phyloP scores from a whole-genome alignment of 2,113 vertebrate species.

The Apteryx mantelli region DNA sequence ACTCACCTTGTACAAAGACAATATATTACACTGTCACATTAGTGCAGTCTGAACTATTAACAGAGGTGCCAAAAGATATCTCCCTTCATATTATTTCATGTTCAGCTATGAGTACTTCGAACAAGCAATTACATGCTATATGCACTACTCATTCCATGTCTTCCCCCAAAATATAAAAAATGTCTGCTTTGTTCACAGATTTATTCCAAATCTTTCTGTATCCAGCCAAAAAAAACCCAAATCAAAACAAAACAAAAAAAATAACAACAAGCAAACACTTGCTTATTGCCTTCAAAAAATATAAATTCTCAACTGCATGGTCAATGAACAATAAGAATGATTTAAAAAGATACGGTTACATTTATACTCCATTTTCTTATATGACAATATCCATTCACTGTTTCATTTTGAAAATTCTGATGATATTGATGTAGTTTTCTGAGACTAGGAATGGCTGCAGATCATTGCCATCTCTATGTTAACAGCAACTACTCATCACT shows the following conservation, averaged over 20 bases:
- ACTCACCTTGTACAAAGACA: conserved; percentile 6
- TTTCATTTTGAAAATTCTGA: background rate
- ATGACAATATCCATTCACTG: background rate
- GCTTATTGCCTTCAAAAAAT: background rate
- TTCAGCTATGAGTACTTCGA: background rate
- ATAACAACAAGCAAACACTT: background rate
- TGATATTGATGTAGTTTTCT: background rate
- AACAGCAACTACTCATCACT: background rate
- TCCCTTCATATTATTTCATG: background rate
- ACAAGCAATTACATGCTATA: background rate
- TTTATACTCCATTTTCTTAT: background rate
- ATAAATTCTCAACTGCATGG: background rate
- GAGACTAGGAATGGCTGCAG: background rate
- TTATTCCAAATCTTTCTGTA: background rate
- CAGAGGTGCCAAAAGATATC: conserved; percentile 34
- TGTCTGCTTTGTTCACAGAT: background rate
- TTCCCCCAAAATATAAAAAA: background rate
- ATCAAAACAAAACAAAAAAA: background rate
- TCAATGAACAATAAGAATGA: background rate
- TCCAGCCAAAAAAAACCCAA: background rate
- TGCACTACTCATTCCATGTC: background rate
- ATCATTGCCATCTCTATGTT: background rate
- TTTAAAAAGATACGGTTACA: background rate
- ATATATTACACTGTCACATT: conserved; percentile 37
- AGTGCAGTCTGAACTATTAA: conserved; percentile 15